Evolutionary conservation across 2,888 invertebrate genomes (phyloP), one percentile per base, ranked within the genome.

Genomic region (Himalopsyche tibetana): DNA sequence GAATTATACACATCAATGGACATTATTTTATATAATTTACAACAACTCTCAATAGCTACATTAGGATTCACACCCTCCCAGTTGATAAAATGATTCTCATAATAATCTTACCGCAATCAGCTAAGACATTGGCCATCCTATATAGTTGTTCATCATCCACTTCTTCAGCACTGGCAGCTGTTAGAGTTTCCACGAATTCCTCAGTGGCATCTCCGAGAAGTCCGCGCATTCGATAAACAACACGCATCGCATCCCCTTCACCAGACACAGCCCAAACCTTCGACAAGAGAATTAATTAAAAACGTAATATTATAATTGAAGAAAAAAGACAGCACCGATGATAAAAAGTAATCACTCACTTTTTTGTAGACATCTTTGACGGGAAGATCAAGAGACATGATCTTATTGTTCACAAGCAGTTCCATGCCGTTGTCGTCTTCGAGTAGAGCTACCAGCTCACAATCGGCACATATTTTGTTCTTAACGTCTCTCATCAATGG

Each of bases 361-460:
- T 96, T 96, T 89, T 96, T 96, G 89, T 95, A 96, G 0, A 97
- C 97, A 90, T 99, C 99, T 91, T 98, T 98, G 17, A 99, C 99
- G 0, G 98, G 97, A 89, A 99, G 93, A 92, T 99, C 99, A 17
- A 99, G 94, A 88, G 98, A 98, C 92, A 99, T 99, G 89, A 99
- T 99, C 93, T 99, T 99, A 91, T 99, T 99, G 91, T 98, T 98
- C 9, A 99, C 99, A 51, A 99, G 94, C 89, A 99, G 93, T 91
- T 99, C 99, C 99, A 99, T 99, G 84, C 99, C 99, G 90, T 98
- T 99, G 92, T 99, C 99, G 91, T 99, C 99, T 91, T 99, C 99
- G 0, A 99, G 92, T 42, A 99, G 92, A 0, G 99, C 99, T n/a
- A 99, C 98, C 87, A 99, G 93, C 91, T 99, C 99, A 92, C 99